Percentiles rank a stretch among this genome's conserved stretches.
Evolutionary conservation across 2,797 vertebrate species (phyloP).

Genomic region (Eremophila alpestris): DNA sequence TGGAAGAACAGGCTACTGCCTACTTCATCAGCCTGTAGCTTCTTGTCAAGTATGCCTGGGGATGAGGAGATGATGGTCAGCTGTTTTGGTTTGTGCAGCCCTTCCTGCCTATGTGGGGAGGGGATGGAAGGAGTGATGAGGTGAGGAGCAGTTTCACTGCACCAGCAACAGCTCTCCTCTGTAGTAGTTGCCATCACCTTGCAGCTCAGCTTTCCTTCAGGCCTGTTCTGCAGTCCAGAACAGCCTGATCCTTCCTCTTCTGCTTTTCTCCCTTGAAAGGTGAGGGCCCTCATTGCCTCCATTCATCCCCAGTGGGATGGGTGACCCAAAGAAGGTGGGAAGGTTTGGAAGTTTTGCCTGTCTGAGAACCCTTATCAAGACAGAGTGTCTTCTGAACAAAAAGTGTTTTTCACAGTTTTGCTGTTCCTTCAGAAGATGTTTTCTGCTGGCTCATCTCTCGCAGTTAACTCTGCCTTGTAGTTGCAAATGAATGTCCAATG

Average conservation of each 20-base stretch:
- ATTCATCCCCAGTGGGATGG: neutral
- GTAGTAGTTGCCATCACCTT: neutral
- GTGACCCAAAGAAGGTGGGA: neutral
- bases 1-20: neutral
- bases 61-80: neutral
- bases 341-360: neutral
- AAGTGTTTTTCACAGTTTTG: neutral
- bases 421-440: neutral
- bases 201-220: neutral
- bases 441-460: neutral
- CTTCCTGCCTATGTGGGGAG: neutral
- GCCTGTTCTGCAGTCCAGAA: neutral
- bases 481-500: neutral
- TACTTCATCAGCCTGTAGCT: constrained; percentile 2
- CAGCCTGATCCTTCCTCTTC: neutral
- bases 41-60: neutral
- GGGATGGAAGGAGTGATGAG: neutral
- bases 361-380: neutral
- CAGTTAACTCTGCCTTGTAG: neutral
- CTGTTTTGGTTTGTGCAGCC: neutral
- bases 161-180: neutral
- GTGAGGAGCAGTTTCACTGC: neutral
- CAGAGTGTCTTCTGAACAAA: neutral
- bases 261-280: neutral
- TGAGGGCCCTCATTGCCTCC: neutral